Base-by-base conservation (phyloP, 2,113 vertebrate genomes). In the Accipiter cooperii region DNA sequence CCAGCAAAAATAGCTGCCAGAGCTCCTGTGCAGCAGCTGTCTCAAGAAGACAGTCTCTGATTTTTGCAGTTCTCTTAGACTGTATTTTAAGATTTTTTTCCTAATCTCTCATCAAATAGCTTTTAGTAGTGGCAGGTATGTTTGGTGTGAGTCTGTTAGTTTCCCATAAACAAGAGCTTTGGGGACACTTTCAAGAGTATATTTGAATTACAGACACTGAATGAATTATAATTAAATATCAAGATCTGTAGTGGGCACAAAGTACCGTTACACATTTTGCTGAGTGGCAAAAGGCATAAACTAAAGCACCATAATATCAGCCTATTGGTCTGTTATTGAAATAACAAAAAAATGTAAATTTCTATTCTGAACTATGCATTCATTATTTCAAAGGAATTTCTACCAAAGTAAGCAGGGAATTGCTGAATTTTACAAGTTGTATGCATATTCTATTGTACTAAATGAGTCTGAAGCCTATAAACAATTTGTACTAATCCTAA, bases 1-100 rank as follows among this genome's bases (percentile, higher is more conserved):
- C 63, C 65, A 87, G 95, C 83, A 96, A 94, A 96, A 97, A 94
- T n/a, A 96, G 88, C 90, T 93, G 89, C 57, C 91, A 91, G 84
- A 89, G 77, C 87, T 93, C 74, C 87, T 75, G 57, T 79, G 76
- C 73, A 77, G 79, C 33, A 38, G 31, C 38, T 49, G 42, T 66
- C 66, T 83, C 80, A 47, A 73, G 71, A 94, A 75, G 70, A 58
- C 11, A 52, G 61, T 42, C 46, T 84, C 73, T 3, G 5, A 4
- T 12, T 82, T 84, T 71, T 94, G 66, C 66, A 80, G 63, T 70
- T 77, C 61, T 88, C 46, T 68, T 76, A 34, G 12, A 68, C 20
- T 55, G 57, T 55, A 88, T 86, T 97, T 95, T 79, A 83, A 55
- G 79, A 47, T 76, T 82, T 84, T 84, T 84, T 74, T 61, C 33